Percentiles rank a stretch among this genome's conserved stretches.
These are phyloP conservation scores for Brachyhypopomus occidentalis DNA, from an alignment of 2,113 vertebrate genomes.

Conservation along the genomic window DNA sequence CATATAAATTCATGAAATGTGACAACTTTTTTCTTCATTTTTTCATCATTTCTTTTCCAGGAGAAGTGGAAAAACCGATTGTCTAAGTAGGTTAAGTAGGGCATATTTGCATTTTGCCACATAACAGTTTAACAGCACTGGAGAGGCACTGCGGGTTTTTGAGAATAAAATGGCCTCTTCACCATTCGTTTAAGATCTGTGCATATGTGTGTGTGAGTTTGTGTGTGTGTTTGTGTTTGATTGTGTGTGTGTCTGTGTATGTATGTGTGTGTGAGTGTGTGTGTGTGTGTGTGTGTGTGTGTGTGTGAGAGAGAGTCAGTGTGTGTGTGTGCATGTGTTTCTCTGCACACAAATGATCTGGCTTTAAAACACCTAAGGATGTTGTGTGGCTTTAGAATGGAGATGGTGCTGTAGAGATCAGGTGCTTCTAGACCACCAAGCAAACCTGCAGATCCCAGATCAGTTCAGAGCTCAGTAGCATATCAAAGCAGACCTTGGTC, in stretches of 20 bases:
- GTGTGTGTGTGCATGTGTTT: not conserved
- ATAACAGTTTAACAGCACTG: conserved; percentile 15
- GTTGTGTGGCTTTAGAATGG: not conserved
- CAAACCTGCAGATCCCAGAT: not conserved
- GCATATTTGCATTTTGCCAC: conserved; percentile 6
- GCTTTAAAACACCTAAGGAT: not conserved
- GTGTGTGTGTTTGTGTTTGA: not conserved
- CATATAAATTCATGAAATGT: not conserved
- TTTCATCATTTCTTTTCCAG: not conserved
- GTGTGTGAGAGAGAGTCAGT: no score
- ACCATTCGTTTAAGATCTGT: not conserved
- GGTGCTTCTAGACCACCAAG: not conserved
- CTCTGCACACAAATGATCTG: not conserved
- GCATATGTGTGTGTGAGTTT: not conserved
- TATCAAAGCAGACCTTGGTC: not conserved
- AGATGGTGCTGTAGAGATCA: not conserved
- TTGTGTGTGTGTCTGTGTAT: not conserved
- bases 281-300: not conserved
- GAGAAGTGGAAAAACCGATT: conserved; percentile 29
- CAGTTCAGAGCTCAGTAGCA: not conserved
- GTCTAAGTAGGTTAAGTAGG: conserved; percentile 13
- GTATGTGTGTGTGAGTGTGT: not conserved
- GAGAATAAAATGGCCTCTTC: not conserved
- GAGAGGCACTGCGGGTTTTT: not conserved
- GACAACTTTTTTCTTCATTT: not conserved